A percentile compares a stretch with the other conserved stretches of the same genome.
phyloP scores from a whole-genome alignment of 2,888 invertebrate species.

The Cyclophora albipunctata region DNA sequence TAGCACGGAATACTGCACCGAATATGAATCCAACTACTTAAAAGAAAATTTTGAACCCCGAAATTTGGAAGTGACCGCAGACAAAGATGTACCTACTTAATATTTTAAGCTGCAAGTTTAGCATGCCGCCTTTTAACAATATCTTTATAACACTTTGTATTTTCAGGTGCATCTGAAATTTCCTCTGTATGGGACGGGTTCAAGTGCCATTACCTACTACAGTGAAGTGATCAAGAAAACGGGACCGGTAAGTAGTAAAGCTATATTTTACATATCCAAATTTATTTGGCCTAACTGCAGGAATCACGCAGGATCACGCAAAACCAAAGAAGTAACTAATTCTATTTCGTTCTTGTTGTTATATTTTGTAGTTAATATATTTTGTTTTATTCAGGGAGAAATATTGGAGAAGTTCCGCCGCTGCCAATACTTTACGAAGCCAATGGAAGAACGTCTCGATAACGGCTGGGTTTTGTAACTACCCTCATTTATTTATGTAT shows the following conservation, averaged over 20 bases:
- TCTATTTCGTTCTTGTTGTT: no score
- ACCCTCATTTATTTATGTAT: background rate
- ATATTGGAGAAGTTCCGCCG: conserved; percentile 65
- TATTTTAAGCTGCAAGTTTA: background rate
- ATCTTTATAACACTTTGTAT: no score
- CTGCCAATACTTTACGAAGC: conserved; percentile 61
- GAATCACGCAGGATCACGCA: no score
- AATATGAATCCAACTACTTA: conserved; percentile 58
- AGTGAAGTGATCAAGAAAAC: conserved; percentile 52
- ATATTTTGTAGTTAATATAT: no score
- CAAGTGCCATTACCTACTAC: conserved; percentile 63
- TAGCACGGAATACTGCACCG: conserved; percentile 55
- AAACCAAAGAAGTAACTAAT: no score
- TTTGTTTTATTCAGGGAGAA: conserved; percentile 42
- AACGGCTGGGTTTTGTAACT: conserved; percentile 61
- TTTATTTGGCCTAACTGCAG: no score
- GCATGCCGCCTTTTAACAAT: no score
- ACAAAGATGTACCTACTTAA: conserved; percentile 52
- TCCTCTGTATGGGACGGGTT: conserved; percentile 66
- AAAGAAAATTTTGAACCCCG: conserved; percentile 56
- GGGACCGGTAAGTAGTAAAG: conserved; percentile 47
- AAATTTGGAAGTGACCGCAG: conserved; percentile 48
- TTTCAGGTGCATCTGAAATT: conserved; percentile 63
- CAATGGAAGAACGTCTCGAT: conserved; percentile 65
- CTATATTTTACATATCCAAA: no score